Evolutionary conservation across 2,888 invertebrate genomes (phyloP).

Genomic region (Aromia moschata): DNA sequence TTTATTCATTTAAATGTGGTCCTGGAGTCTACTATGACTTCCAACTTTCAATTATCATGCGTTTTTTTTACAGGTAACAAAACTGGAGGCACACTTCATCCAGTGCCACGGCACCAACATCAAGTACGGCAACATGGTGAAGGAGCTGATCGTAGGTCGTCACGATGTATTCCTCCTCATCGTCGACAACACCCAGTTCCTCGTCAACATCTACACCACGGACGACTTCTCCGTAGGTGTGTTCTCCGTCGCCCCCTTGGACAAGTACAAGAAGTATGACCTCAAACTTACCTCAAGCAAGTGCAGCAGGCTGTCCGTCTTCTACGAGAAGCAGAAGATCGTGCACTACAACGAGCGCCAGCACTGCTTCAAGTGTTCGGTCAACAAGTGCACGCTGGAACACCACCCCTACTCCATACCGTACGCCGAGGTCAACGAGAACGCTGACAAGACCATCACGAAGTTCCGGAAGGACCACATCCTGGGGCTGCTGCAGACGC

Average conservation of each 20-base stretch:
- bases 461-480: slow-evolving; percentile 1
- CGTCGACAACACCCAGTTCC: slow-evolving; percentile 3
- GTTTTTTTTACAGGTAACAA: no score
- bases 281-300: slow-evolving; percentile 7
- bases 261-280: slow-evolving; percentile 12
- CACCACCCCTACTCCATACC: slow-evolving; percentile 11
- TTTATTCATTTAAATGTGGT: no score
- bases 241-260: not conserved
- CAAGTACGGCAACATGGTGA: slow-evolving; percentile 1
- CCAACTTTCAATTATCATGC: no score
- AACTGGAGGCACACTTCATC: slow-evolving; percentile 29
- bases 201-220: slow-evolving; percentile 11
- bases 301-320: slow-evolving; percentile 2
- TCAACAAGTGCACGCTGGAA: not conserved
- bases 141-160: not conserved
- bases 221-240: slow-evolving; percentile 6
- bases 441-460: not conserved
- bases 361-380: slow-evolving; percentile 24
- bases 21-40: no score
- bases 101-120: slow-evolving; percentile 26
- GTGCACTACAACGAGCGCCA: slow-evolving; percentile 14
- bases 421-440: not conserved
- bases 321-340: slow-evolving; percentile 12
- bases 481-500: not conserved
- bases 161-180: slow-evolving; percentile 11